phyloP scores from a whole-genome alignment of 2,797 vertebrate genomes.

The Xenops minutus region DNA sequence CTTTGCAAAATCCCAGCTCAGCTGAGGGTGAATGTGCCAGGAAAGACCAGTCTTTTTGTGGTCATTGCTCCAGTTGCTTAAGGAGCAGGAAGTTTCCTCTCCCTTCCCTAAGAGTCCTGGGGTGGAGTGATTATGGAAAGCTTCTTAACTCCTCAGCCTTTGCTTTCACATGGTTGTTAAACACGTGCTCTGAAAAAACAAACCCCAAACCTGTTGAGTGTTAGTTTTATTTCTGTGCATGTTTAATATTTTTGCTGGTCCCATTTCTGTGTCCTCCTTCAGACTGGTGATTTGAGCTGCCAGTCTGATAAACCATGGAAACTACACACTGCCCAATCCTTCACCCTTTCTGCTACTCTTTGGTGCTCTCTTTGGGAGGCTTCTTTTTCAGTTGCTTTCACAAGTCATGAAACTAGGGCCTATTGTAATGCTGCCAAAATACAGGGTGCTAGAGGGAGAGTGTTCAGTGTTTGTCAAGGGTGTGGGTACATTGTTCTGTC shows the following conservation, averaged over 20 bases:
- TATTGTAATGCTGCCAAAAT: background rate
- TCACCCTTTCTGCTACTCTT: background rate
- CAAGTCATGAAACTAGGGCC: background rate
- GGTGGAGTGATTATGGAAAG: background rate
- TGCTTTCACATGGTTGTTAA: background rate
- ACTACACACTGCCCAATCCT: background rate
- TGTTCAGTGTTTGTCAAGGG: background rate
- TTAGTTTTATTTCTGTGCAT: background rate
- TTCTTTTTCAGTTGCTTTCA: background rate
- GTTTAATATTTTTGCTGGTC: background rate
- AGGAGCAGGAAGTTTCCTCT: slow-evolving; percentile 1
- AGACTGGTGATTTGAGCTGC: background rate
- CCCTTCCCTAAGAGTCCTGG: background rate
- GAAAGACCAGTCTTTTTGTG: background rate
- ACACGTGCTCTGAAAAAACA: background rate
- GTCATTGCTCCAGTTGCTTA: background rate
- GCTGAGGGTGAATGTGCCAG: background rate
- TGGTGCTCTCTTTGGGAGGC: background rate
- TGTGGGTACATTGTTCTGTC: background rate
- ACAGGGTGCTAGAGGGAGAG: background rate
- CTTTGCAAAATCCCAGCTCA: slow-evolving; percentile 21
- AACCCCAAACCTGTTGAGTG: background rate
- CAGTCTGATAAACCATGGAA: background rate
- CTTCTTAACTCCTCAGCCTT: background rate
- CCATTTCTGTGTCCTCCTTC: background rate